Evolutionary conservation across 2,113 vertebrate species (phyloP).

Genomic region (Phyllopteryx taeniolatus): DNA sequence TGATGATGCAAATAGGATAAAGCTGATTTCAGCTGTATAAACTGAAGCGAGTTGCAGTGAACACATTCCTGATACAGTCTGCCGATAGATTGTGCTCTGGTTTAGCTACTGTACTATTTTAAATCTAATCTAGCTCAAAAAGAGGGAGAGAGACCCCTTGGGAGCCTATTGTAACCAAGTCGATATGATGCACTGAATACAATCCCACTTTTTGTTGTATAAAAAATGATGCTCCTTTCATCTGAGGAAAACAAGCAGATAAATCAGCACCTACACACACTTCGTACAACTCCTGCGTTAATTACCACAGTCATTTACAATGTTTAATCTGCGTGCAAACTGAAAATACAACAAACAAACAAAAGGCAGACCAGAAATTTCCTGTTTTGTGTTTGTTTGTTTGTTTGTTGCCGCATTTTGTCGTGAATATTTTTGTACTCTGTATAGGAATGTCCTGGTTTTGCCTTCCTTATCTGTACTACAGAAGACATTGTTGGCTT

Average conservation of each 20-base stretch:
- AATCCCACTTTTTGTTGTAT: constrained; percentile 69
- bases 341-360: constrained; percentile 73
- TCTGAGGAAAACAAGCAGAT: constrained; percentile 73
- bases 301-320: constrained; percentile 74
- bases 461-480: constrained; percentile 49
- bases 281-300: constrained; percentile 48
- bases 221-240: constrained; percentile 71
- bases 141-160: constrained; percentile 55
- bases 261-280: constrained; percentile 57
- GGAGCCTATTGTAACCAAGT: constrained; percentile 72
- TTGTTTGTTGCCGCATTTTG: constrained; percentile 57
- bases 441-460: constrained; percentile 63
- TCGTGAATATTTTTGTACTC: constrained; percentile 47
- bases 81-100: constrained; percentile 59
- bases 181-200: constrained; percentile 58
- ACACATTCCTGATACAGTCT: constrained; percentile 28
- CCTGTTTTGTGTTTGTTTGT: constrained; percentile 63
- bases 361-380: constrained; percentile 64
- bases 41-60: constrained; percentile 34
- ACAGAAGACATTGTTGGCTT: constrained; percentile 59
- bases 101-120: constrained; percentile 66
- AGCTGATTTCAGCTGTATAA: constrained; percentile 33
- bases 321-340: constrained; percentile 67
- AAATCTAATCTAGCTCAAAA: constrained; percentile 63
- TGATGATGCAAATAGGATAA: constrained; percentile 20